Evolutionary conservation across 2,888 invertebrate genomes (phyloP), one percentile per base, ranked within the genome.

Genomic region (Callyntrura sp.): DNA sequence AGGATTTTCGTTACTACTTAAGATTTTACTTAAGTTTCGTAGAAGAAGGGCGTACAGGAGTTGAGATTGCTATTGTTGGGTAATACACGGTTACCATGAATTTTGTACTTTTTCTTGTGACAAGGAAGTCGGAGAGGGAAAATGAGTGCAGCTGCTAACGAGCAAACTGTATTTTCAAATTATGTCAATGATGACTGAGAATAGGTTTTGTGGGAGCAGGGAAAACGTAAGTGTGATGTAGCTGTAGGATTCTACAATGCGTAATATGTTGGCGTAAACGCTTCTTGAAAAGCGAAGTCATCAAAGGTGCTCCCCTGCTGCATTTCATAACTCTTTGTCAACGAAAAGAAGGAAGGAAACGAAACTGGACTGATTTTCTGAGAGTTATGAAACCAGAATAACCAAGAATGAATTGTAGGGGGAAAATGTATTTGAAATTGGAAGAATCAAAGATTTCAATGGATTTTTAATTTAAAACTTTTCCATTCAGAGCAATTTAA

Each of bases 161-260:
- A 88, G 87, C 73, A 88, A 88, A 35, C 82, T 88, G 87, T 88
- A n/a, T 88, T 88, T 88, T 82, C 82, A 88, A 88, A 76, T n/a
- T n/a, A n/a, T 88, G 82, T 60, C 45, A 55, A 82, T 60, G 73
- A 84, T 70, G 65, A 48, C 2, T 8, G 55, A 35, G 55, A 68
- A 83, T 35, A 4, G 70, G 35, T 57, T 57, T 84, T 68, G 55
- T 65, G 12, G 48, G 51, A 43, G 23, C 23, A 60, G 17, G 35
- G 48, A 70, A 68, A 70, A 55, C 6, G 35, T 35, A 35, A 11
- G 4, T 35, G 14, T 68, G n/a, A 55, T 62, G 62, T 9, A 35
- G 25, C 57, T 57, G 57, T 23, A 35, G 25, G 11, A 62, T 11
- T 1, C 11, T 62, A 62, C 9, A 11, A 25, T 14, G 9, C 14